Evolutionary conservation across 2,888 invertebrate genomes (phyloP).

Genomic region (Sesia apiformis): DNA sequence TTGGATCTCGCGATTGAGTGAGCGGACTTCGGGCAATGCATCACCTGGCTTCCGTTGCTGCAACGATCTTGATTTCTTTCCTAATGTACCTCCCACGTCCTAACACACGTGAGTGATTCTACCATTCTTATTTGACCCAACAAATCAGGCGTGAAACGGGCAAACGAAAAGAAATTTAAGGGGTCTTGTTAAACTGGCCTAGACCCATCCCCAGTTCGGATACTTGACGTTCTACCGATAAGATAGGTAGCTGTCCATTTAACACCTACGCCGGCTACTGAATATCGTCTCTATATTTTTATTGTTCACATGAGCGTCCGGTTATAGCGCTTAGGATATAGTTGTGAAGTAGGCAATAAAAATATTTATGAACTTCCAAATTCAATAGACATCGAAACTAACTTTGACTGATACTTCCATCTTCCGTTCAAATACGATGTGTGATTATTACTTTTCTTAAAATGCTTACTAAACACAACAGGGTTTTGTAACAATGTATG

Average conservation of each 20-base stretch:
- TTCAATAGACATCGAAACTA: neutral
- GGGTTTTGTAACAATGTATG: too few species aligned
- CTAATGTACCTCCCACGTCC: conserved; percentile 54
- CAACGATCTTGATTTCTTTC: conserved; percentile 63
- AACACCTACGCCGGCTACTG: conserved; percentile 57
- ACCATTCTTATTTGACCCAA: conserved; percentile 36
- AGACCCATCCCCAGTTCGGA: conserved; percentile 29
- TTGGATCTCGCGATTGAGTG: conserved; percentile 53
- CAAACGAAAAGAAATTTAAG: conserved; percentile 15
- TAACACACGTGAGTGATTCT: conserved; percentile 37
- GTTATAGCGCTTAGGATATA: conserved; percentile 8
- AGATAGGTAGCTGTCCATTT: conserved; percentile 46
- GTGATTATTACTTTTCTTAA: neutral
- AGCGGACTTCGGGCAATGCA: conserved; percentile 55
- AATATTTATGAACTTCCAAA: neutral
- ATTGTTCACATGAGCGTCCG: conserved; percentile 1
- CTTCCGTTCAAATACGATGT: neutral
- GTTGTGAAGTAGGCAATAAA: conserved; percentile 1
- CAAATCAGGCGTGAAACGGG: conserved; percentile 13
- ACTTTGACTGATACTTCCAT: neutral
- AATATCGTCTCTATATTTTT: conserved; percentile 14
- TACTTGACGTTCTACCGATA: conserved; percentile 46
- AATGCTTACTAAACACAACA: too few species aligned
- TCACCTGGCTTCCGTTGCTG: conserved; percentile 69
- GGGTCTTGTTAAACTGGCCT: conserved; percentile 27